Evolutionary conservation across 2,888 invertebrate genomes (phyloP).

Genomic region (Plebejus argus): DNA sequence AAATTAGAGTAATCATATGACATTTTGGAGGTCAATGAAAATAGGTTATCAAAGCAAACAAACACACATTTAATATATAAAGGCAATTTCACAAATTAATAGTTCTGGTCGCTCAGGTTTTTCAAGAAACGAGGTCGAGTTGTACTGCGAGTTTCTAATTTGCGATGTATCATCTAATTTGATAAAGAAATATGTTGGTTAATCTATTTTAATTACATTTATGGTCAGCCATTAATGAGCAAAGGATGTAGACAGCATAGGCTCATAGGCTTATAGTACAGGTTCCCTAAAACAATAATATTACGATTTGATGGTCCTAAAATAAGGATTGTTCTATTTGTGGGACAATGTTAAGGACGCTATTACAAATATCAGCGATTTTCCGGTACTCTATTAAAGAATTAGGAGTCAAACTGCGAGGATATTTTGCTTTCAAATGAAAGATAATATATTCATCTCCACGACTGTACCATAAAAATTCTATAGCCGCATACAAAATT

Average conservation of each 20-base stretch:
- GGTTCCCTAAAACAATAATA: too few species aligned
- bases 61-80: constrained; percentile 10
- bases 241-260: not conserved
- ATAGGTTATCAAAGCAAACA: not conserved
- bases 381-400: too few species aligned
- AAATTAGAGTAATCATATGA: not conserved
- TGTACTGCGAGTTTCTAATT: constrained; percentile 27
- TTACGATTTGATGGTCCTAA: too few species aligned
- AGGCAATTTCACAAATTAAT: constrained; percentile 30
- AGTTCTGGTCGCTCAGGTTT: constrained; percentile 25
- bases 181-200: constrained; percentile 15
- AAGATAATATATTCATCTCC: too few species aligned
- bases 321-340: too few species aligned
- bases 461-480: too few species aligned
- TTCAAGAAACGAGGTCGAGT: constrained; percentile 29
- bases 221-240: constrained; percentile 1
- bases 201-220: not conserved
- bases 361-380: too few species aligned
- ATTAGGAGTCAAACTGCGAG: too few species aligned
- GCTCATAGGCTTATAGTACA: not conserved
- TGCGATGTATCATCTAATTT: constrained; percentile 28
- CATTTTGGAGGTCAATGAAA: not conserved
- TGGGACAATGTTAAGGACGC: too few species aligned
- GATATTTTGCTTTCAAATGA: too few species aligned
- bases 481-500: too few species aligned